These are phyloP conservation scores for Homarus americanus DNA, from an alignment of 1,140 invertebrate genomes.

Conservation along the genomic window DNA sequence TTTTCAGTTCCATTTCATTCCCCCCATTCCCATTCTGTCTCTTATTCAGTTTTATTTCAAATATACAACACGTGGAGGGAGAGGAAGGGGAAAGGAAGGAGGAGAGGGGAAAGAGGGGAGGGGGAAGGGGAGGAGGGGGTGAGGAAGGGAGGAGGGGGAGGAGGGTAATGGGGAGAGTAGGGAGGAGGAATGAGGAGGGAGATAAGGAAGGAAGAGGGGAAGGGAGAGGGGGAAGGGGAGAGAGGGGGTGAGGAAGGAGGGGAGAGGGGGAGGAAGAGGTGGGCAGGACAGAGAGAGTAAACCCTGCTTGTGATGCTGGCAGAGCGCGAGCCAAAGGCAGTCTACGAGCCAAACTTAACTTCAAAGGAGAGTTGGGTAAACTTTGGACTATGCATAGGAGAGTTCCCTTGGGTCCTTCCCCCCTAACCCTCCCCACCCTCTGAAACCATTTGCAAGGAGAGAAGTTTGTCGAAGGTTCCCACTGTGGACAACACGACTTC, in stretches of 20 bases:
- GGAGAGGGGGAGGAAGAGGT: not conserved
- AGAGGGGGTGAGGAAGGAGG: not conserved
- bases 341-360: not conserved
- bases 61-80: not conserved
- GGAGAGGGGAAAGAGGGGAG: not conserved
- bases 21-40: too few relatives aligned
- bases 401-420: not conserved
- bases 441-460: too few relatives aligned
- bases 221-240: not conserved
- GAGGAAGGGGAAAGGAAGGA: slow-evolving; percentile 8
- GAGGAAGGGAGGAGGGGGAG: not conserved
- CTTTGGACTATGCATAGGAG: not conserved
- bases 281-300: slow-evolving; percentile 9
- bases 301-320: not conserved
- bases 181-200: not conserved
- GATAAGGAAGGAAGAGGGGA: not conserved
- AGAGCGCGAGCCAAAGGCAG: not conserved
- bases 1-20: too few relatives aligned
- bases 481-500: too few relatives aligned
- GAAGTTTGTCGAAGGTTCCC: too few relatives aligned
- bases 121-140: not conserved
- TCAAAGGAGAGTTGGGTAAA: not conserved
- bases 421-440: too few relatives aligned
- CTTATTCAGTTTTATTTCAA: too few relatives aligned
- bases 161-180: not conserved